phyloP scores from a whole-genome alignment of 2,113 vertebrate species.

The Zootoca vivipara region DNA sequence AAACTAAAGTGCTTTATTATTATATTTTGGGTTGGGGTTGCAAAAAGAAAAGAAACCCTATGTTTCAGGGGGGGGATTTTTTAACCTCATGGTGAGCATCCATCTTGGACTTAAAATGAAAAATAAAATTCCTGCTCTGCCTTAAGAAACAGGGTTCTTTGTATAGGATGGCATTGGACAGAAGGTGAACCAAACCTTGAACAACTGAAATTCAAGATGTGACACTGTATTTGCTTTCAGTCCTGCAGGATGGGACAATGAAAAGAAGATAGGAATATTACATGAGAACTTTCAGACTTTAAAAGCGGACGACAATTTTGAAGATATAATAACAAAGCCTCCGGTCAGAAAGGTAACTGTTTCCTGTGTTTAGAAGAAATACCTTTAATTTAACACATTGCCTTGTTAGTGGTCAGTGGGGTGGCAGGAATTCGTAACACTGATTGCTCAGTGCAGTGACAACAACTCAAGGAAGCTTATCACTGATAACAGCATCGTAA shows the following conservation, averaged over 20 bases:
- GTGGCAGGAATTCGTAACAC: neutral
- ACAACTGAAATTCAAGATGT: slow-evolving; percentile 33
- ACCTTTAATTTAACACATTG: neutral
- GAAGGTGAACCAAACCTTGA: slow-evolving; percentile 2
- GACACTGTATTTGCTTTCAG: slow-evolving; percentile 71
- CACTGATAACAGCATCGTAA: neutral
- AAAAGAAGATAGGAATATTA: slow-evolving; percentile 98
- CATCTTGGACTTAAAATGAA: neutral
- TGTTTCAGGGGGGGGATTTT: neutral
- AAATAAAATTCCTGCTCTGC: neutral
- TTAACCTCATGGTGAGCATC: neutral
- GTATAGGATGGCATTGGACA: neutral
- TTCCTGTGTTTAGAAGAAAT: slow-evolving; percentile 15
- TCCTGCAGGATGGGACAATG: slow-evolving; percentile 98
- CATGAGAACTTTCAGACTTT: slow-evolving; percentile 96
- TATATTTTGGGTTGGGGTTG: neutral
- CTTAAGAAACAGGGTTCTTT: neutral
- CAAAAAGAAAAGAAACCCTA: neutral
- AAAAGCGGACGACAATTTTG: slow-evolving; percentile 93
- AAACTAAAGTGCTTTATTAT: neutral
- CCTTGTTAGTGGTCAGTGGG: neutral
- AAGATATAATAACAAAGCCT: slow-evolving; percentile 94
- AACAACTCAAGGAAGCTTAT: neutral
- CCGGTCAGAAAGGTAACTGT: slow-evolving; percentile 92
- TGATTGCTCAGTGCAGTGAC: neutral